Conservation (phyloP, 2,113 vertebrate genomes). For the Melanotaenia duboulayi region DNA sequence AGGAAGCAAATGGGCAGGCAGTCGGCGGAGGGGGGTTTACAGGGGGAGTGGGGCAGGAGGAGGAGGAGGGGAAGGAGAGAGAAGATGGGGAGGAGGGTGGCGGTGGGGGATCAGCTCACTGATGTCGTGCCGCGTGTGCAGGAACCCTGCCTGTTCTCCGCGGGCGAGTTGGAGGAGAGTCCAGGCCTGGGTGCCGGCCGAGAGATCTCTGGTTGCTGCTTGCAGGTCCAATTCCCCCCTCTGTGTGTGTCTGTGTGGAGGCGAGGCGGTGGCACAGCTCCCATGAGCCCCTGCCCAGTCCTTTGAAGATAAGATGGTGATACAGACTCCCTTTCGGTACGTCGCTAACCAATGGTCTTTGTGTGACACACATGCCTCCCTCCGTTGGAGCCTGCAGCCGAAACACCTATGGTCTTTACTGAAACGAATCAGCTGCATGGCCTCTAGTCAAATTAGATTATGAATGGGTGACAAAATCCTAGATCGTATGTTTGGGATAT, state of each 20-base stretch:
- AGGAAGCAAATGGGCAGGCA: slow-evolving; percentile 77
- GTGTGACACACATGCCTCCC: slow-evolving; percentile 77
- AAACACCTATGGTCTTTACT: slow-evolving; percentile 81
- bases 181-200: slow-evolving; percentile 79
- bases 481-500: slow-evolving; percentile 67
- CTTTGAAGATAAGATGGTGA: slow-evolving; percentile 86
- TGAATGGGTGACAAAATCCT: slow-evolving; percentile 71
- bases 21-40: slow-evolving; percentile 44
- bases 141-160: slow-evolving; percentile 82
- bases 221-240: slow-evolving; percentile 81
- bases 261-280: slow-evolving; percentile 78
- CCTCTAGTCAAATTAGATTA: slow-evolving; percentile 78
- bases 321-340: slow-evolving; percentile 82
- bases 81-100: background rate
- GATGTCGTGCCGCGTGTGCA: slow-evolving; percentile 81
- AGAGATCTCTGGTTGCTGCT: slow-evolving; percentile 81
- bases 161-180: slow-evolving; percentile 82
- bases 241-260: slow-evolving; percentile 76
- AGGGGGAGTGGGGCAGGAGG: slow-evolving; percentile 9
- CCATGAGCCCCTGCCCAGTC: slow-evolving; percentile 81
- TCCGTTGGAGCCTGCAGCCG: slow-evolving; percentile 68
- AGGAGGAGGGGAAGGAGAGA: slow-evolving; percentile 27
- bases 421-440: slow-evolving; percentile 66
- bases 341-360: slow-evolving; percentile 78
- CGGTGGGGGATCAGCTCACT: slow-evolving; percentile 73